Base-by-base conservation (phyloP, 2,797 vertebrate species). In the Lepilemur septentrionalis region DNA sequence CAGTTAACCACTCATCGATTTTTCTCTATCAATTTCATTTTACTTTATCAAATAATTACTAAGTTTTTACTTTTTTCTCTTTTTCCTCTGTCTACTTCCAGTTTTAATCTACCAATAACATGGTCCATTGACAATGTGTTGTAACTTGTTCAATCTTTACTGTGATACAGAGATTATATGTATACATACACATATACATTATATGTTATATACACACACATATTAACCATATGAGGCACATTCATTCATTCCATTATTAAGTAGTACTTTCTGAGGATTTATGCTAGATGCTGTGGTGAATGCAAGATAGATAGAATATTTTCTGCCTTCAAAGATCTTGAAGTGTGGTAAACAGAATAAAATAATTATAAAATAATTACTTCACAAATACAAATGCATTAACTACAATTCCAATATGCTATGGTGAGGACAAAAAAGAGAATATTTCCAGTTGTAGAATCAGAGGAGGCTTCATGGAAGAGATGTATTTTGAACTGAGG, bases 91-190 rank as follows among this genome's bases (percentile, higher is more conserved):
- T 59, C 72, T 91, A 48, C 81, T 87, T 93, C 55, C n/a, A 35
- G 46, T 84, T 97, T 96, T 93, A 70, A 59, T 85, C 43, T 90
- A 50, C 69, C 35, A 88, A 18, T 73, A 76, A 78, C 78, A 78
- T 91, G 52, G 8, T 63, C 15, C 13, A 55, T 65, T 87, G 93
- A 59, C 43, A 93, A 35, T 82, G 25, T 73, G 15, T 70, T 93
- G 2, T 55, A 41, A 6, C 0, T 96, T 89, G 10, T 50, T 86
- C 69, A 67, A 5, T 46, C 28, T 92, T 87, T 20, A 94, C 52
- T 96, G 12, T 81, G 81, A 79, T 61, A 35, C 4, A 35, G 30
- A 48, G 2, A 67, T 80, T 85, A 38, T 78, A 75, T 41, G 23
- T 78, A 88, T 65, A 20, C 41, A 13, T 75, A n/a, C 9, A 50